phyloP scores from a whole-genome alignment of 2,888 invertebrate species.

The Ichneumoninae sp. region DNA sequence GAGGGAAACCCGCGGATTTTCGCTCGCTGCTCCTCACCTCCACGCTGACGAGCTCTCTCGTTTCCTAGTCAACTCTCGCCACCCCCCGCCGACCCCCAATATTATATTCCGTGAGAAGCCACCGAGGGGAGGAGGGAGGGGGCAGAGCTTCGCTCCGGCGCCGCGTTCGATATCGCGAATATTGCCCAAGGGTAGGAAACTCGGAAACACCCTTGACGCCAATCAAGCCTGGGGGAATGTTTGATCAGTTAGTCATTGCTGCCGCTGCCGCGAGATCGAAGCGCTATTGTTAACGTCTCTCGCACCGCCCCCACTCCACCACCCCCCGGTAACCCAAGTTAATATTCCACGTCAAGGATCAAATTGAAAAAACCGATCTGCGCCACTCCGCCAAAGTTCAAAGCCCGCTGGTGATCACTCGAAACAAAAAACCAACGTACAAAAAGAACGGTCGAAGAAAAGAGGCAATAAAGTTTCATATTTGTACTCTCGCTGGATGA shows the following conservation, averaged over 20 bases:
- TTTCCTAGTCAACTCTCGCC: constrained; percentile 24
- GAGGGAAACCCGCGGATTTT: constrained; percentile 20
- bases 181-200: constrained; percentile 74
- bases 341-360: constrained; percentile 45
- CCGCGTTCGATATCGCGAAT: constrained; percentile 71
- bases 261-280: constrained; percentile 47
- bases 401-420: neutral
- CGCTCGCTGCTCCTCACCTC: constrained; percentile 27
- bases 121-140: constrained; percentile 6
- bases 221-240: constrained; percentile 73
- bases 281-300: constrained; percentile 59
- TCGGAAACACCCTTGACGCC: constrained; percentile 74
- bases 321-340: constrained; percentile 29
- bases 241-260: constrained; percentile 80
- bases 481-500: neutral
- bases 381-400: constrained; percentile 45
- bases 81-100: neutral
- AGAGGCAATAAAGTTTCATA: constrained; percentile 50
- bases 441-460: neutral
- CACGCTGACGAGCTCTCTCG: constrained; percentile 25
- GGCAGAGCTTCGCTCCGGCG: constrained; percentile 47
- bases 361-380: constrained; percentile 60
- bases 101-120: constrained; percentile 22
- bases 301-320: neutral
- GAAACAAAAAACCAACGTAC: neutral